A percentile compares a stretch with the other conserved stretches of the same genome.
Evolutionary conservation across 2,888 invertebrate species (phyloP).

Genomic region (Pyrrhia umbra): DNA sequence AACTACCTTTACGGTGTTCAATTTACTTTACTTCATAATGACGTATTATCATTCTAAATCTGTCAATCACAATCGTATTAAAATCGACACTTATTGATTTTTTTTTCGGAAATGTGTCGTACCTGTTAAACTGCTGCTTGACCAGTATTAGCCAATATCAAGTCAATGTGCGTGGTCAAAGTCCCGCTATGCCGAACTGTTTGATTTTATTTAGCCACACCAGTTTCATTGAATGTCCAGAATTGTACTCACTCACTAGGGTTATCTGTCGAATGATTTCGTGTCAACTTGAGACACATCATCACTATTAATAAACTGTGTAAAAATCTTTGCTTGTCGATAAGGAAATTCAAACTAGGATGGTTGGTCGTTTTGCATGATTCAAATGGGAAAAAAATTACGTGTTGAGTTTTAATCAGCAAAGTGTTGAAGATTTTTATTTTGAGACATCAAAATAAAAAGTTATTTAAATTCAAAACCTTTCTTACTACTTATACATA

Average conservation of each 20-base stretch:
- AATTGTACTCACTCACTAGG: conserved; percentile 44
- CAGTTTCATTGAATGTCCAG: conserved; percentile 43
- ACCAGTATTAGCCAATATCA: background rate
- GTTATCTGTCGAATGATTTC: conserved; percentile 61
- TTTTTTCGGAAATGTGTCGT: conserved; percentile 1
- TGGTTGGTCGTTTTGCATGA: background rate
- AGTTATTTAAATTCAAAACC: no score
- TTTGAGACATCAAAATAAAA: no score
- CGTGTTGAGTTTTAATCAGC: no score
- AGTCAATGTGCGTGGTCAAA: background rate
- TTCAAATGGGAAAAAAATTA: no score
- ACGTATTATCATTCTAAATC: no score
- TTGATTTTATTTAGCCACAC: conserved; percentile 42
- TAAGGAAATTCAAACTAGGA: conserved; percentile 17
- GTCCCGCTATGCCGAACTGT: background rate
- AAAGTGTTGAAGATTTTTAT: no score
- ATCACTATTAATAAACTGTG: conserved; percentile 45
- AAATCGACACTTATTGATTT: no score
- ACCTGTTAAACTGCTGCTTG: background rate
- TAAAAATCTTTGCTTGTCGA: conserved; percentile 32
- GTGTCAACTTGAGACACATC: conserved; percentile 55
- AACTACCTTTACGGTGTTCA: no score
- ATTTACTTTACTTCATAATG: no score
- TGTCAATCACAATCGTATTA: no score
- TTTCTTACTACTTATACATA: no score